phyloP scores from a whole-genome alignment of 1,140 invertebrate genomes.

The Elysia chlorotica region DNA sequence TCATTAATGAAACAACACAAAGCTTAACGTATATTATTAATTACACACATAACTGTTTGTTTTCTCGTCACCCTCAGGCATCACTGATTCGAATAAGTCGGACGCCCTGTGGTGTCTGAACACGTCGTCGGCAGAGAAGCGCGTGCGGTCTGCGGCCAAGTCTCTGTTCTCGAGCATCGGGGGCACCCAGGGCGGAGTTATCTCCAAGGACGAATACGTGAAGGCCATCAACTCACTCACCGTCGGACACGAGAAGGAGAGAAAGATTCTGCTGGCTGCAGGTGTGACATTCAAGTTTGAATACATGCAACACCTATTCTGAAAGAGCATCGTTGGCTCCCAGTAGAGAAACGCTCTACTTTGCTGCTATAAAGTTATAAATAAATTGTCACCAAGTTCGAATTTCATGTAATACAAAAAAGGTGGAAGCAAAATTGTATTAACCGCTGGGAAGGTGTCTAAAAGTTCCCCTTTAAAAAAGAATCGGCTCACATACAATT shows the following conservation, averaged over 20 bases:
- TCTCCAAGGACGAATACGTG: conserved; percentile 67
- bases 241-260: conserved; percentile 34
- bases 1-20: not conserved
- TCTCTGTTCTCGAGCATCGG: conserved; percentile 72
- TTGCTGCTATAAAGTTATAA: not conserved
- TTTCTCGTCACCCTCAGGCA: no score
- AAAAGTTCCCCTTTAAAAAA: no score
- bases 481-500: no score
- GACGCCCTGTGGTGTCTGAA: conserved; percentile 83
- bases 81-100: conserved; percentile 39
- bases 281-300: conserved; percentile 32
- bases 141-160: conserved; percentile 80
- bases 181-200: conserved; percentile 40
- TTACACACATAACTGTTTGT: not conserved
- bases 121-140: conserved; percentile 82
- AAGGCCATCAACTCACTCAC: conserved; percentile 45
- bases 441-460: no score
- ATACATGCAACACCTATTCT: no score
- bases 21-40: not conserved
- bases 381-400: not conserved
- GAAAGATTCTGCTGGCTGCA: conserved; percentile 47
- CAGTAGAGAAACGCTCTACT: not conserved
- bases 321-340: no score
- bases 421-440: no score
- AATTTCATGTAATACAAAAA: not conserved